phyloP scores from a whole-genome alignment of 2,797 vertebrate species.

The Coregonus ussuriensis region DNA sequence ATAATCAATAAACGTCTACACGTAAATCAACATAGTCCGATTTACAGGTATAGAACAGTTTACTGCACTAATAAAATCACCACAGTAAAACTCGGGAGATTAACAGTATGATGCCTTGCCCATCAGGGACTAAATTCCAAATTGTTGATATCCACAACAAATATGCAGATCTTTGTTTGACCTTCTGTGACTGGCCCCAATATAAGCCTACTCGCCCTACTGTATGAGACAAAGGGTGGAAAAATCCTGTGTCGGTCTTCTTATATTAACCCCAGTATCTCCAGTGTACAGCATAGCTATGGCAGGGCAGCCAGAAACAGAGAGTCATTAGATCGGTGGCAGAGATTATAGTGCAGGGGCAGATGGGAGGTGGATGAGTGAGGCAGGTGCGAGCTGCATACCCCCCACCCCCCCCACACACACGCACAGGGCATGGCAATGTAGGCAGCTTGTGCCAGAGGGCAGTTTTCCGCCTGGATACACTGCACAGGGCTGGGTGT shows the following conservation, averaged over 20 bases:
- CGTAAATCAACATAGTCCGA: not conserved
- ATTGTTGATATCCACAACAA: not conserved
- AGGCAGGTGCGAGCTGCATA: not conserved
- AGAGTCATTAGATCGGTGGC: slow-evolving; percentile 37
- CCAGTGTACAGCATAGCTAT: not conserved
- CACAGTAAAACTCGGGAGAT: slow-evolving; percentile 20
- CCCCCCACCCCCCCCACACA: not conserved
- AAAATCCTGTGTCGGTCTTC: slow-evolving; percentile 16
- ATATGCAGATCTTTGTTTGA: not conserved
- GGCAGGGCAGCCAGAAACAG: slow-evolving; percentile 22
- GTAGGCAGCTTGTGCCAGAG: slow-evolving; percentile 47
- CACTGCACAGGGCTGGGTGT: slow-evolving; percentile 43
- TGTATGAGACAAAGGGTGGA: slow-evolving; percentile 9
- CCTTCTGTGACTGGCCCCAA: not conserved
- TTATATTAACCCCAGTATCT: slow-evolving; percentile 43
- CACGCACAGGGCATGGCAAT: slow-evolving; percentile 12
- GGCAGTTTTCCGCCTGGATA: slow-evolving; percentile 62
- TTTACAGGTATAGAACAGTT: not conserved
- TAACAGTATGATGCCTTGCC: slow-evolving; percentile 18
- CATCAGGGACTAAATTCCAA: not conserved
- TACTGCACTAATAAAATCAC: too few species aligned
- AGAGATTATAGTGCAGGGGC: slow-evolving; percentile 53
- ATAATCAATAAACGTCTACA: not conserved
- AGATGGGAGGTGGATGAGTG: slow-evolving; percentile 41
- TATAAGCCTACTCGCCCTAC: not conserved